phyloP scores from a whole-genome alignment of 2,797 vertebrate species.

The Galaxias olidus region DNA sequence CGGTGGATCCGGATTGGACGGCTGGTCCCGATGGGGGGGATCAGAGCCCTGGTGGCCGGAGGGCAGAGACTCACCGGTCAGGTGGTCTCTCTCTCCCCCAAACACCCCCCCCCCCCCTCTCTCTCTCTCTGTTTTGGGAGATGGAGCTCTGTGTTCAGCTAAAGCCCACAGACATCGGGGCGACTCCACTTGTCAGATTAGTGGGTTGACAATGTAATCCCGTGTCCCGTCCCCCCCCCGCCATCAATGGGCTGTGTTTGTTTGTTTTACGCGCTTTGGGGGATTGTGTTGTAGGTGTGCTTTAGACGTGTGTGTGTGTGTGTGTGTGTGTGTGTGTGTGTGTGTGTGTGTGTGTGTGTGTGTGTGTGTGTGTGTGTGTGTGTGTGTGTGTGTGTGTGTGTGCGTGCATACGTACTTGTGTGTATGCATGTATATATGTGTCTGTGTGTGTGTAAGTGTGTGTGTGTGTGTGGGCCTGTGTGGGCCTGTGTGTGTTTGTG shows the following conservation, averaged over 20 bases:
- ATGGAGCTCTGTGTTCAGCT: background rate
- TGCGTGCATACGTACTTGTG: background rate
- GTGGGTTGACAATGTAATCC: slow-evolving; percentile 4
- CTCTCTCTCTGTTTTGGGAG: too few relatives aligned
- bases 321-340: slow-evolving; percentile 3
- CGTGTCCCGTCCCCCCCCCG: background rate
- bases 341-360: background rate
- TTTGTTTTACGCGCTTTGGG: background rate
- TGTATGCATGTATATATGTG: background rate
- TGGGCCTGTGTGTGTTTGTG: background rate
- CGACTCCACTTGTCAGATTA: slow-evolving; percentile 16
- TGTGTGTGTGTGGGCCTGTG: background rate
- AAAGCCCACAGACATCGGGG: slow-evolving; percentile 2
- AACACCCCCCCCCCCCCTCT: too few relatives aligned
- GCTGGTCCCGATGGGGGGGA: too few relatives aligned
- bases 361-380: background rate
- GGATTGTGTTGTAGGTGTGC: background rate
- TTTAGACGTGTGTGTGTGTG: background rate
- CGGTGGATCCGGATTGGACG: too few relatives aligned
- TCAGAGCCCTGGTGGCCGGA: too few relatives aligned
- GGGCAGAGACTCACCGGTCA: too few relatives aligned
- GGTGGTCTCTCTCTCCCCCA: too few relatives aligned
- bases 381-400: slow-evolving; percentile 6
- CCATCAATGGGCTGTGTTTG: slow-evolving; percentile 2
- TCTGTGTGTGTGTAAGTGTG: background rate